Base-by-base conservation (phyloP, 1,140 invertebrate species). In the Ditylenchus dipsaci region DNA sequence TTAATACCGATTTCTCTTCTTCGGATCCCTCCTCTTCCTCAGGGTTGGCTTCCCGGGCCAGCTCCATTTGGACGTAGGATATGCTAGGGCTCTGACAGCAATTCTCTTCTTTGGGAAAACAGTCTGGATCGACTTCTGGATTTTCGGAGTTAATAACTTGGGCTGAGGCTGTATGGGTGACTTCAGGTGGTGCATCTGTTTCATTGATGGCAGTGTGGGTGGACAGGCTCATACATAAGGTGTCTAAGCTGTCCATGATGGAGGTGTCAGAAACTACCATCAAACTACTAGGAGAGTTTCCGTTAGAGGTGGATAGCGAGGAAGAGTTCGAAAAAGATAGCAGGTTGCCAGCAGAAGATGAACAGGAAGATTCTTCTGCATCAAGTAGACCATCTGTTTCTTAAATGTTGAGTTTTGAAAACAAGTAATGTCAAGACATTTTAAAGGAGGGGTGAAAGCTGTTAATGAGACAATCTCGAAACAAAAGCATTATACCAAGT, bases 101-200 rank as follows among this genome's bases (percentile, higher is more conserved):
- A 13, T 26, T 38, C 13, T 30, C 68, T 23, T 72, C 68, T 11
- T 29, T 42, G 49, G n/a, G 8, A 71, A 71, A 67, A 45, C 19
- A 69, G 21, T 67, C 57, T 17, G 21, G 23, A n/a, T 17, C 15
- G 0, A 33, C 27, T 0, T 59, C 57, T 23, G 57, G 57, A 59
- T 29, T 27, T 27, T 27, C 23, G 27, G 57, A 15, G 3, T 27
- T 17, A 17, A 11, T 1, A 33, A 17, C n/a, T n/a, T 57, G 19
- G 21, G 33, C 33, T 38, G 3, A 3, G 3, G 3, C 11, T 38
- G 33, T 38, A 38, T 38, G 3, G 3, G n/a, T 71, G 27, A 3
- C 49, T 53, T 53, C 23, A 7, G 3, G 3, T 26, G n/a, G 3
- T 26, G n/a, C 15, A 26, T 3, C 49, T 5, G 3, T 15, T 15